Evolutionary conservation across 2,797 vertebrate genomes (phyloP).

Genomic region (Helostoma temminkii): DNA sequence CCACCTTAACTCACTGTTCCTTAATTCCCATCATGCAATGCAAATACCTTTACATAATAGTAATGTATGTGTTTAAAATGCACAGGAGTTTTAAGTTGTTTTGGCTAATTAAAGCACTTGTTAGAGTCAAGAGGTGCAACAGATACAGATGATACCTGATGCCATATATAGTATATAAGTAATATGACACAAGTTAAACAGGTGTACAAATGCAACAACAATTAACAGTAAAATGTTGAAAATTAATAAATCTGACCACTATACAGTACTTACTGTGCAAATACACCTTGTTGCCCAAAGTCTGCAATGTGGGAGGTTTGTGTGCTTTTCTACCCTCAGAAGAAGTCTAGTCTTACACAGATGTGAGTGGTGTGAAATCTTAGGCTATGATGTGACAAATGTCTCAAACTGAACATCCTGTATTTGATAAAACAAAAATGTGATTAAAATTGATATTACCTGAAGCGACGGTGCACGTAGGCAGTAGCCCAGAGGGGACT

Average conservation of each 20-base stretch:
- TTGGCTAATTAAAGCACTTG: neutral
- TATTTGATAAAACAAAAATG: neutral
- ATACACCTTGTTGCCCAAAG: neutral
- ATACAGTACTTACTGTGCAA: neutral
- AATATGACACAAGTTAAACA: neutral
- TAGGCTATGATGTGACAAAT: neutral
- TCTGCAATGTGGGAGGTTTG: neutral
- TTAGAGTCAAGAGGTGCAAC: too few relatives aligned
- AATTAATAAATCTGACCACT: neutral
- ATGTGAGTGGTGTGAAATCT: neutral
- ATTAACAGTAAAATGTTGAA: neutral
- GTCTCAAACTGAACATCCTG: slow-evolving; percentile 11
- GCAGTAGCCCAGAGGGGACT: slow-evolving; percentile 11
- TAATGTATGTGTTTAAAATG: neutral
- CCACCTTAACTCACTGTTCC: neutral
- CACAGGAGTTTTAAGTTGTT: neutral
- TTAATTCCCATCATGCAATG: neutral
- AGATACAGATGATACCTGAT: too few relatives aligned
- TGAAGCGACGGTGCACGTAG: slow-evolving; percentile 16
- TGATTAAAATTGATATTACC: slow-evolving; percentile 23
- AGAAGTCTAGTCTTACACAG: neutral
- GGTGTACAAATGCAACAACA: neutral
- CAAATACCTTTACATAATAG: neutral
- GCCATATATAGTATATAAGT: neutral
- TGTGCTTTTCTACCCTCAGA: too few relatives aligned